These are phyloP conservation scores for Cyrtonyx montezumae DNA, from an alignment of 2,113 vertebrate genomes.

Conservation along the genomic window DNA sequence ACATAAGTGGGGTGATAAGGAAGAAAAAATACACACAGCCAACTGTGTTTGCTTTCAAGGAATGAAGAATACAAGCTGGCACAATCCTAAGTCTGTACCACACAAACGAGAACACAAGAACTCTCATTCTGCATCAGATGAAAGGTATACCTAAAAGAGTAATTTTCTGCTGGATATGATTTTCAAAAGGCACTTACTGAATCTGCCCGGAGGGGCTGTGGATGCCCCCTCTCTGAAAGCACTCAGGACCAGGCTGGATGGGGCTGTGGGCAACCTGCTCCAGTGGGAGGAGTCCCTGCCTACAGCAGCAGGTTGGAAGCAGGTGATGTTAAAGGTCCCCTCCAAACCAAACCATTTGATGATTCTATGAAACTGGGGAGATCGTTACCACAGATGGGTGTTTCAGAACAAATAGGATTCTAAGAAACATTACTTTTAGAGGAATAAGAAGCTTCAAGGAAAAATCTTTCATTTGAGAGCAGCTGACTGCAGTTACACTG, in stretches of 20 bases:
- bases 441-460: conserved; percentile 39
- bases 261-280: too few species aligned
- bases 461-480: conserved; percentile 39
- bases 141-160: background rate
- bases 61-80: background rate
- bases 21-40: background rate
- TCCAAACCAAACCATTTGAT: too few species aligned
- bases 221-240: too few species aligned
- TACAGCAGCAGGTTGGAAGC: too few species aligned
- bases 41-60: background rate
- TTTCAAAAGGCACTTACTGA: background rate
- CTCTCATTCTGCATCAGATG: background rate
- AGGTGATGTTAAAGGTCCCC: too few species aligned
- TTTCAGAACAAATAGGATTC: conserved; percentile 2
- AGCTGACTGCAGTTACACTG: conserved; percentile 50
- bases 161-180: background rate
- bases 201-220: background rate
- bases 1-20: background rate
- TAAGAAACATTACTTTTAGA: conserved; percentile 23
- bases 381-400: background rate
- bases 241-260: too few species aligned
- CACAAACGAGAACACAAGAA: background rate
- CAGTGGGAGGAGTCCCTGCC: too few species aligned
- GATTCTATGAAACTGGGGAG: background rate
- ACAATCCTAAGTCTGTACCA: background rate